These are phyloP conservation scores for Galleria mellonella DNA, from an alignment of 1,140 invertebrate genomes.

Conservation along the genomic window DNA sequence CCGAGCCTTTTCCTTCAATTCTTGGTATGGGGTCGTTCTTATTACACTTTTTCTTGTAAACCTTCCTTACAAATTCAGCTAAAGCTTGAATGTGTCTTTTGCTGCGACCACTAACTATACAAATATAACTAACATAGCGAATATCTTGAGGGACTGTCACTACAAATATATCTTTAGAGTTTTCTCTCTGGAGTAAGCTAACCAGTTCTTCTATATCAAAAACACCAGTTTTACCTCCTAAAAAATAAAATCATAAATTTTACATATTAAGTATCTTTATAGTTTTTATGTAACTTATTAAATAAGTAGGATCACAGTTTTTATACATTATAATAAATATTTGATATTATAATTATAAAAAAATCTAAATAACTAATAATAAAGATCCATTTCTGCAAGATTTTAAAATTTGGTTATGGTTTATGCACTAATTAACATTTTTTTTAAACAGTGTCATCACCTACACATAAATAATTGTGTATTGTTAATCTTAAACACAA, in stretches of 20 bases:
- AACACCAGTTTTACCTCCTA: constrained; percentile 86
- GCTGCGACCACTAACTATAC: constrained; percentile 84
- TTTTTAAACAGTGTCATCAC: no score
- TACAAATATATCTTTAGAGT: constrained; percentile 88
- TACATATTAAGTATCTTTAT: not conserved
- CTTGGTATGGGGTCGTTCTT: constrained; percentile 80
- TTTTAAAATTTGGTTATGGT: no score
- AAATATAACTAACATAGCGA: constrained; percentile 89
- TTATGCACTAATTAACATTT: no score
- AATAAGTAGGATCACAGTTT: no score
- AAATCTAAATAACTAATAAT: no score
- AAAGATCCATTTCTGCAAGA: no score
- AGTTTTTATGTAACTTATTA: no score
- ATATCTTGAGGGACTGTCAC: constrained; percentile 82
- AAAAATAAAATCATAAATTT: constrained; percentile 31
- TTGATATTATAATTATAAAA: no score
- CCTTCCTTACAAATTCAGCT: constrained; percentile 83
- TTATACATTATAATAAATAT: no score
- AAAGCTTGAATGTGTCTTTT: constrained; percentile 84
- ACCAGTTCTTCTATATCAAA: constrained; percentile 92
- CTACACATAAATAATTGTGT: no score
- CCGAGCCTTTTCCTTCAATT: constrained; percentile 84
- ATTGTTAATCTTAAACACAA: no score
- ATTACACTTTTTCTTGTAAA: constrained; percentile 85
- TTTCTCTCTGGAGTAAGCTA: constrained; percentile 83